Evolutionary conservation across 2,888 invertebrate species (phyloP).

Genomic region (Metopia argyrocephala): DNA sequence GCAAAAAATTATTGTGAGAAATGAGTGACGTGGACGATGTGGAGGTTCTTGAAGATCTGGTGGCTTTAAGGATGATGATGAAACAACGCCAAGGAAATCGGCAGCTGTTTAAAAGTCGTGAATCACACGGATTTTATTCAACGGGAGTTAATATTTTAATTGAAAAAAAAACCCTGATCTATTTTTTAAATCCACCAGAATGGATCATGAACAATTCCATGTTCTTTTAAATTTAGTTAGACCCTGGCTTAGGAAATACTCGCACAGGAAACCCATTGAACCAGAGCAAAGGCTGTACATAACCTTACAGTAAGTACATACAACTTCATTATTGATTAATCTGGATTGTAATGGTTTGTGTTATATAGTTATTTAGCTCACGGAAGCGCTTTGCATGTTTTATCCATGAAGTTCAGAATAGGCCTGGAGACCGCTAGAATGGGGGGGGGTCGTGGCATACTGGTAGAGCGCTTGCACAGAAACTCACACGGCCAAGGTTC

Average conservation of each 20-base stretch:
- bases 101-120: background rate
- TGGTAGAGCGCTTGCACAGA: too few relatives aligned
- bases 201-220: slow-evolving; percentile 27
- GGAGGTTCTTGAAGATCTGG: too few relatives aligned
- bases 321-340: background rate
- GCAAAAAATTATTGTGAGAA: too few relatives aligned
- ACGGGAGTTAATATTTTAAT: slow-evolving; percentile 16
- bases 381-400: slow-evolving; percentile 21
- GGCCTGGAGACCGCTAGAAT: slow-evolving; percentile 32
- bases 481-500: too few relatives aligned
- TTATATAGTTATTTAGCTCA: slow-evolving; percentile 33
- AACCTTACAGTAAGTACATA: slow-evolving; percentile 20
- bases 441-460: too few relatives aligned
- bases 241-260: background rate
- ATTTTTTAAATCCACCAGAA: slow-evolving; percentile 22
- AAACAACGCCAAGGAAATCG: slow-evolving; percentile 6
- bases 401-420: slow-evolving; percentile 28
- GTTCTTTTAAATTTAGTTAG: slow-evolving; percentile 10
- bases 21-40: background rate
- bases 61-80: background rate
- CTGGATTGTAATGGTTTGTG: too few relatives aligned
- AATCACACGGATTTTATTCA: slow-evolving; percentile 29
- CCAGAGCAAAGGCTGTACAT: slow-evolving; percentile 33
- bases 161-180: slow-evolving; percentile 27
- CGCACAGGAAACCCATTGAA: slow-evolving; percentile 39